Evolutionary conservation across 1,140 invertebrate species (phyloP), one percentile per base, ranked within the genome.

Genomic region (Medauroidea extradentata): DNA sequence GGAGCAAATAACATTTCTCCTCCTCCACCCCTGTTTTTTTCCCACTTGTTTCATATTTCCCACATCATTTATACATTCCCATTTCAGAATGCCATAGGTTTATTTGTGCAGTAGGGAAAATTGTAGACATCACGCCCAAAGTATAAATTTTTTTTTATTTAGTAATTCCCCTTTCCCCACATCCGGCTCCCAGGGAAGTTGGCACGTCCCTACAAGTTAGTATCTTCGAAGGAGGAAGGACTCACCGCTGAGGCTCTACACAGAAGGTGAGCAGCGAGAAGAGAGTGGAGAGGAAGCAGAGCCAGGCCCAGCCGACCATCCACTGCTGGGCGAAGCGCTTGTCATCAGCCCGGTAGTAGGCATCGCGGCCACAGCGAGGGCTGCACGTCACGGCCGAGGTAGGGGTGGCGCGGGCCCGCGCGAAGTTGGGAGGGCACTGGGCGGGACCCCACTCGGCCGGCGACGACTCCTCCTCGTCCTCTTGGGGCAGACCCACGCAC

Each of bases 201-300:
- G n/a, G n/a, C n/a, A n/a, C n/a, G n/a, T n/a, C n/a, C n/a, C n/a
- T n/a, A n/a, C n/a, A n/a, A n/a, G n/a, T n/a, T n/a, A n/a, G n/a
- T n/a, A n/a, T n/a, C n/a, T n/a, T n/a, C n/a, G n/a, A n/a, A n/a
- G n/a, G n/a, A n/a, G 29, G 5, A 11, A 11, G 29, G 5, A 34
- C 29, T 34, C 29, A 92, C 61, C 90, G 76, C 18, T 85, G 83
- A 0, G 89, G 86, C 66, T 95, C 91, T 34, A 95, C 86, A 72
- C 93, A 84, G 74, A 94, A 97, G 0, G 94, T 96, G 21, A 93
- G 76, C 56, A 96, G 74, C 0, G 91, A 91, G 69, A 94, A 91
- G 1, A 87, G 78, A 0, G 93, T 94, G 11, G 92, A 91, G 5
- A 91, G 77, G 56, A 94, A 82, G 64, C 93, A 96, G 1, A 94